These are phyloP conservation scores for Sciurus carolinensis DNA, from an alignment of 2,797 vertebrate genomes.

Conservation along the genomic window DNA sequence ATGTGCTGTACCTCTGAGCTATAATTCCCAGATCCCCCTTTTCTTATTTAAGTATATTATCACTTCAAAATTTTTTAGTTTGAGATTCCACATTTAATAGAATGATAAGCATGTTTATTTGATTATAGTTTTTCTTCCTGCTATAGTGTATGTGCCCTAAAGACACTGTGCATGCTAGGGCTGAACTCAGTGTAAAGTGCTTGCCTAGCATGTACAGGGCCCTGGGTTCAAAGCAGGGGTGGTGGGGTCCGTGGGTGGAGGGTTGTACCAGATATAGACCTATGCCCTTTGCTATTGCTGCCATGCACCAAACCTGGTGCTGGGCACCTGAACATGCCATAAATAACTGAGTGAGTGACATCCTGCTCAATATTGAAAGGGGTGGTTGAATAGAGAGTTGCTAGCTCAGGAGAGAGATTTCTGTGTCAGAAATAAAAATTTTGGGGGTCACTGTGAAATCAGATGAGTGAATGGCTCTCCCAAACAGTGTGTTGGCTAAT, in stretches of 20 bases:
- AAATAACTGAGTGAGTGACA: neutral
- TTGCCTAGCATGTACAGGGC: too few species aligned
- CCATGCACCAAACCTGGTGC: neutral
- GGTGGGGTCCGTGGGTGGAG: too few species aligned
- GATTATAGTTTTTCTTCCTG: neutral
- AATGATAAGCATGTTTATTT: neutral
- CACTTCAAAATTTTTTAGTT: neutral
- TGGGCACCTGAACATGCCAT: neutral
- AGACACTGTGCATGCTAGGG: neutral
- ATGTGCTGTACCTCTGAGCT: neutral
- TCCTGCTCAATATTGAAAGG: neutral
- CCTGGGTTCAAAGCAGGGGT: too few species aligned
- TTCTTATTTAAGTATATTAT: neutral
- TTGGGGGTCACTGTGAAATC: neutral
- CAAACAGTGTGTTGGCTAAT: neutral
- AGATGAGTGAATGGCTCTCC: neutral
- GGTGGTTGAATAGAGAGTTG: neutral
- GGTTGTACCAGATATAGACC: too few species aligned
- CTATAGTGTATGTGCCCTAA: neutral
- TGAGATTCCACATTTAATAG: neutral
- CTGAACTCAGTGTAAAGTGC: too few species aligned
- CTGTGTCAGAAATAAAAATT: conserved; percentile 28
- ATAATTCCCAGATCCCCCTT: neutral
- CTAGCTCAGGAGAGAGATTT: conserved; percentile 6
- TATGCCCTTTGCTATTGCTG: neutral